Evolutionary conservation across 2,113 vertebrate genomes (phyloP).

Genomic region (Phalacrocorax carbo): DNA sequence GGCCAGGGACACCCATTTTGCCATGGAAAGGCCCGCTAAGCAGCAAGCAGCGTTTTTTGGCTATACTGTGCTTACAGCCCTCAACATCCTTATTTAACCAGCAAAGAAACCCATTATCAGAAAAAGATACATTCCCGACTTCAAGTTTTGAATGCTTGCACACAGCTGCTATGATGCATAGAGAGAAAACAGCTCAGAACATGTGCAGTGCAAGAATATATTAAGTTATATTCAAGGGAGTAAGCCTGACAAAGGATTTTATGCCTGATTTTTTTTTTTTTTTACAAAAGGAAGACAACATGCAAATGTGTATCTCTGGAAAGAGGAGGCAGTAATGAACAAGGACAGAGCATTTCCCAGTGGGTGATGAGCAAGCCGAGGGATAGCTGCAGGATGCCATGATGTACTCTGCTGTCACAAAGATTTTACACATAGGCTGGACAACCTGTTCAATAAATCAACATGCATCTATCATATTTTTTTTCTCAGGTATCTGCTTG

Average conservation of each 20-base stretch:
- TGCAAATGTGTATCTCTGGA: conserved; percentile 51
- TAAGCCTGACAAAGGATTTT: conserved; percentile 43
- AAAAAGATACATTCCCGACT: neutral
- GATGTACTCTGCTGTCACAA: conserved; percentile 66
- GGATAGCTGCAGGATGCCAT: conserved; percentile 47
- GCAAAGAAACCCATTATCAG: neutral
- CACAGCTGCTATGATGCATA: neutral
- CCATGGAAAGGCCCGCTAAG: neutral
- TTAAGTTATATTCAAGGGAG: neutral
- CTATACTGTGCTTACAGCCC: neutral
- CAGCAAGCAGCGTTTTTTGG: neutral
- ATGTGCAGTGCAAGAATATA: neutral
- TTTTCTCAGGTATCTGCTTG: neutral
- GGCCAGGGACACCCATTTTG: neutral
- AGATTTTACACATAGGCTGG: conserved; percentile 64
- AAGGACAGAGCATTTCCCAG: conserved; percentile 54
- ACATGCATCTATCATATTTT: conserved; percentile 27
- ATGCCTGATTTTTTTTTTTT: neutral
- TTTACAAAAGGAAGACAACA: conserved; percentile 33
- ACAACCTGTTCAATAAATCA: conserved; percentile 63
- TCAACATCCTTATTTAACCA: neutral
- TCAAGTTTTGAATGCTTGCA: neutral
- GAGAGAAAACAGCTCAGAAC: neutral
- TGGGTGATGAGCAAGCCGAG: conserved; percentile 33
- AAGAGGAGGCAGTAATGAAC: conserved; percentile 52